phyloP scores from a whole-genome alignment of 1,140 invertebrate species.

The Metaphire vulgaris region DNA sequence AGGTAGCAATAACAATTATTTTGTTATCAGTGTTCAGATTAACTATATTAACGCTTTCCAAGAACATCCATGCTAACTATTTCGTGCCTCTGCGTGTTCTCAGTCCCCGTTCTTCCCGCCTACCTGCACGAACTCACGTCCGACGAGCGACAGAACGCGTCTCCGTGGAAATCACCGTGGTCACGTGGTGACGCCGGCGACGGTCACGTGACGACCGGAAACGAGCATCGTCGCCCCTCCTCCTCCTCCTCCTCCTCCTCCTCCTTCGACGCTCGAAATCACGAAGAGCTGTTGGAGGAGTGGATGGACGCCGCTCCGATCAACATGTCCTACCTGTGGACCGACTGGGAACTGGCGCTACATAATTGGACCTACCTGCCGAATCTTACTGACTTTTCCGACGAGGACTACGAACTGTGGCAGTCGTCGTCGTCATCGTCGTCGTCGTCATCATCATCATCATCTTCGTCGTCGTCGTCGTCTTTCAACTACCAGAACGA shows the following conservation, averaged over 20 bases:
- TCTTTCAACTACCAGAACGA: conserved; percentile 14
- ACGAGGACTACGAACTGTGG: neutral
- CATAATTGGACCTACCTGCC: neutral
- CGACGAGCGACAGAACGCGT: conserved; percentile 24
- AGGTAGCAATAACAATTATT: no score
- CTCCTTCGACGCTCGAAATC: neutral
- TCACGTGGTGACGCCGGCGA: no score
- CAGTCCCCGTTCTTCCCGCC: conserved; percentile 76
- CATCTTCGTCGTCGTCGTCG: conserved; percentile 38
- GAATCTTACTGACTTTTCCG: neutral
- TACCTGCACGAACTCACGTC: conserved; percentile 57
- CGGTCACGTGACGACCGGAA: no score
- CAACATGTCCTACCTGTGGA: neutral
- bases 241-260: neutral
- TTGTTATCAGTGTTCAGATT: no score
- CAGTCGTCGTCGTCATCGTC: conserved; percentile 41
- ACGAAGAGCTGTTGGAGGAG: neutral
- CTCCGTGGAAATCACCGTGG: neutral
- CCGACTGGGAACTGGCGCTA: no score
- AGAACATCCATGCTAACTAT: no score
- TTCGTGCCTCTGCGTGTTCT: no score
- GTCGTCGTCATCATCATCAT: conserved; percentile 49
- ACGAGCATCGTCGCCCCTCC: neutral
- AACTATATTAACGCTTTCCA: no score
- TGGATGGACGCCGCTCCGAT: neutral